Evolutionary conservation across 2,113 vertebrate genomes (phyloP).

Genomic region (Beaufortia kweichowensis): DNA sequence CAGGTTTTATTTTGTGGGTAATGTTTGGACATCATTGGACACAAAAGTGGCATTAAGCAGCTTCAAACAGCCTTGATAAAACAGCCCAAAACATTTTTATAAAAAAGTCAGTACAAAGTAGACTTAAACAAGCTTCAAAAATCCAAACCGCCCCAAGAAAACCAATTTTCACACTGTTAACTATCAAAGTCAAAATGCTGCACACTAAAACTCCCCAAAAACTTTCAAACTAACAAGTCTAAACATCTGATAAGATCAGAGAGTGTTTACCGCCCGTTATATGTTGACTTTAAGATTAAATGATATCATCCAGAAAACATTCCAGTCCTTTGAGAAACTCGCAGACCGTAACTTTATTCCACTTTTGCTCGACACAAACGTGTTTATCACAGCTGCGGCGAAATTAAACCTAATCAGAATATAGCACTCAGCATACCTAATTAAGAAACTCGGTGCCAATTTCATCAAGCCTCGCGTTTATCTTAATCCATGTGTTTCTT

Average conservation of each 20-base stretch:
- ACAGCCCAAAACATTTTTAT: no score
- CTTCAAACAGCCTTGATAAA: no score
- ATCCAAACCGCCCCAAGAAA: no score
- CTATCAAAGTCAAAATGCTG: background rate
- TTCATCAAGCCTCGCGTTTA: slow-evolving; percentile 30
- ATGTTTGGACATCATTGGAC: no score
- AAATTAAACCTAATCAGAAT: slow-evolving; percentile 42
- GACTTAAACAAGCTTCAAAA: no score
- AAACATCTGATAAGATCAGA: background rate
- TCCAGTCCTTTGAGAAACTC: background rate
- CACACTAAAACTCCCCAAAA: background rate
- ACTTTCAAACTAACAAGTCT: background rate
- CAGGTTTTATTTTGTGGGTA: no score
- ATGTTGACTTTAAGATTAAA: background rate
- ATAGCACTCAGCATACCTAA: slow-evolving; percentile 22
- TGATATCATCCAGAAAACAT: background rate
- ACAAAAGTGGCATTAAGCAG: no score
- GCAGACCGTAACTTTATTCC: background rate
- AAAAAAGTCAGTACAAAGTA: no score
- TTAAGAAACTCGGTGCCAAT: slow-evolving; percentile 35
- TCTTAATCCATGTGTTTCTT: slow-evolving; percentile 31
- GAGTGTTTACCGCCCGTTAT: background rate
- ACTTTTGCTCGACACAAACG: background rate
- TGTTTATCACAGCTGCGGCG: slow-evolving; percentile 6
- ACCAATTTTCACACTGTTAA: no score